Evolutionary conservation across 2,888 invertebrate genomes (phyloP).

Genomic region (Euzophera pinguis): DNA sequence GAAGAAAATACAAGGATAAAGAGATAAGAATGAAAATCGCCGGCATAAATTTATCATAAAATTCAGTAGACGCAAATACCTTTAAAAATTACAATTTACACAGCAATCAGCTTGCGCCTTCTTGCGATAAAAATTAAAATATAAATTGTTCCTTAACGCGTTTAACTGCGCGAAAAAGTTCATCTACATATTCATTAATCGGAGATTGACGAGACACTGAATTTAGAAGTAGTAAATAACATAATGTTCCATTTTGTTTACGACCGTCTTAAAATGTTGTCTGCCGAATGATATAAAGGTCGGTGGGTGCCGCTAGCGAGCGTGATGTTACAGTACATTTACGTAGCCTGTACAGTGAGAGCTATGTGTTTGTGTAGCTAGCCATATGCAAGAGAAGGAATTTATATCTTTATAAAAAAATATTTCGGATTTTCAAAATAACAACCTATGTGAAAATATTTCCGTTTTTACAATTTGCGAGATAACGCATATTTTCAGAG

Average conservation of each 20-base stretch:
- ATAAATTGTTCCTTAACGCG: slow-evolving; percentile 59
- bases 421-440: too few species aligned
- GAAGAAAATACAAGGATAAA: too few species aligned
- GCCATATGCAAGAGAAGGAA: too few species aligned
- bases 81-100: background rate
- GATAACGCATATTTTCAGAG: too few species aligned
- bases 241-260: slow-evolving; percentile 16
- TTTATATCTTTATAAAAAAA: too few species aligned
- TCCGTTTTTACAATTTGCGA: too few species aligned
- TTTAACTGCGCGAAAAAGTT: slow-evolving; percentile 61
- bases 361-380: background rate
- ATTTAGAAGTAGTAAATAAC: slow-evolving; percentile 15
- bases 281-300: slow-evolving; percentile 2
- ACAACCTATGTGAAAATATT: too few species aligned
- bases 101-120: slow-evolving; percentile 11
- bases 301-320: background rate
- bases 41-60: background rate
- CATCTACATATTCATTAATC: slow-evolving; percentile 68
- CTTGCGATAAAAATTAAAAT: slow-evolving; percentile 48
- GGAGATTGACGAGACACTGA: slow-evolving; percentile 30
- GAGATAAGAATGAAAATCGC: too few species aligned
- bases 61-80: background rate
- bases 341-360: background rate
- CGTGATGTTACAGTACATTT: background rate
- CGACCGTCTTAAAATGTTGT: slow-evolving; percentile 9